Evolutionary conservation across 2,113 vertebrate species (phyloP), one percentile per base, ranked within the genome.

Genomic region (Dasyprocta punctata): DNA sequence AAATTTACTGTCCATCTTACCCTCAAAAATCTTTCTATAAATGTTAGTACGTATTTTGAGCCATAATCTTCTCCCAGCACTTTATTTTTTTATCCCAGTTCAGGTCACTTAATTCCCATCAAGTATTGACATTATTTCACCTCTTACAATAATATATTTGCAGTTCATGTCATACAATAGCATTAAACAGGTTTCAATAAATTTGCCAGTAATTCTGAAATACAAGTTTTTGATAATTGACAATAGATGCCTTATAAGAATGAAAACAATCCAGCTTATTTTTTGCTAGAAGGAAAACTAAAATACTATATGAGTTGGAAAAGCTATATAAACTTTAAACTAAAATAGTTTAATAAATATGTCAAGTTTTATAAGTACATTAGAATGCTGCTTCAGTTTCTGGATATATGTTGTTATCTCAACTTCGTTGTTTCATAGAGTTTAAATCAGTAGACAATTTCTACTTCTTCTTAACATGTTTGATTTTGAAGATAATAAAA

Each of bases 401-500:
- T 92, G 24, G 14, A 54, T 36, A 5, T 65, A 94, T 36, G 0
- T 49, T 94, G 3, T 85, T 71, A 88, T 90, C 83, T 69, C 36
- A 94, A 54, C 22, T 61, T 67, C 91, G 75, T 56, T 24, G 22
- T 81, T 86, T 92, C 5, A 88, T 56, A 87, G 3, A 1, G 49
- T 96, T 97, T 93, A 90, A 92, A 87, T 20, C 3, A 94, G 16
- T 71, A 65, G 28, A 60, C 7, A 61, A 56, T 41, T 24, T 2
- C 20, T 69, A 47, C 52, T 92, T 92, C 60, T 4, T 24, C 5
- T 93, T 84, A 91, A 67, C 11, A 7, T 28, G 0, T 22, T 89
- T 84, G 1, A 47, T 77, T 91, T 94, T 93, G n/a, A 93, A 73
- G 38, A 89, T 20, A 69, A 22, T 86, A 80, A 75, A 86, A 78